These are phyloP conservation scores for Diplodus sargus DNA, from an alignment of 2,797 vertebrate species.

Conservation along the genomic window DNA sequence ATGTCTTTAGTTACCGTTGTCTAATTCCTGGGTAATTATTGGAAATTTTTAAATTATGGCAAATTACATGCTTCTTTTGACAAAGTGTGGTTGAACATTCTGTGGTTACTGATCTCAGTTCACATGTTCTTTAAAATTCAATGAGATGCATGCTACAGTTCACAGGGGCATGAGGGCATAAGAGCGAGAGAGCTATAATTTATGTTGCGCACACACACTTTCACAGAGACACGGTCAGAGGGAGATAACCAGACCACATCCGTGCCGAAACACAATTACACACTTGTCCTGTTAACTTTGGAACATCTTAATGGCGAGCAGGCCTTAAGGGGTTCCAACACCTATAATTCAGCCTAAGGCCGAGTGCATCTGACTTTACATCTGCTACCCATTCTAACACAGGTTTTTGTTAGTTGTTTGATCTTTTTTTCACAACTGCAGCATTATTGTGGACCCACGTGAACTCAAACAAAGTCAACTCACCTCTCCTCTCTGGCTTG, in stretches of 20 bases:
- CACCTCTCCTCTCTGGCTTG: conserved; percentile 96
- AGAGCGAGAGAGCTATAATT: conserved; percentile 19
- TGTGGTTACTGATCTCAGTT: conserved; percentile 18
- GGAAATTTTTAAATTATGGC: conserved; percentile 42
- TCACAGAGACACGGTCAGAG: conserved; percentile 13
- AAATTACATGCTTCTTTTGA: conserved; percentile 30
- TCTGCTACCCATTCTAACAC: conserved; percentile 67
- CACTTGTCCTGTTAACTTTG: conserved; percentile 70
- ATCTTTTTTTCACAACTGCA: conserved; percentile 27
- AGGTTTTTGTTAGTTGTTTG: conserved; percentile 37
- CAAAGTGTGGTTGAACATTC: conserved; percentile 30
- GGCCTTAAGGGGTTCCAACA: conserved; percentile 61
- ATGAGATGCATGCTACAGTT: conserved; percentile 19
- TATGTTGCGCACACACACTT: background rate
- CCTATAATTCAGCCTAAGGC: conserved; percentile 63
- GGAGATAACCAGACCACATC: conserved; percentile 40
- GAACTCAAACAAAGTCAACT: conserved; percentile 50
- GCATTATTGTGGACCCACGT: conserved; percentile 1
- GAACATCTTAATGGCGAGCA: conserved; percentile 71
- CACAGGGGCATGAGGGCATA: conserved; percentile 1
- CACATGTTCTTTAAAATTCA: conserved; percentile 22
- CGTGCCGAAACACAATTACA: conserved; percentile 77
- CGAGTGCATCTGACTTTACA: conserved; percentile 57
- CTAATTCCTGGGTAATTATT: conserved; percentile 39
- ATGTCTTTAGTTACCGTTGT: background rate